Percentiles rank a stretch among this genome's conserved stretches.
Evolutionary conservation across 2,113 vertebrate species (phyloP).

Genomic region (Perognathus longimembris): DNA sequence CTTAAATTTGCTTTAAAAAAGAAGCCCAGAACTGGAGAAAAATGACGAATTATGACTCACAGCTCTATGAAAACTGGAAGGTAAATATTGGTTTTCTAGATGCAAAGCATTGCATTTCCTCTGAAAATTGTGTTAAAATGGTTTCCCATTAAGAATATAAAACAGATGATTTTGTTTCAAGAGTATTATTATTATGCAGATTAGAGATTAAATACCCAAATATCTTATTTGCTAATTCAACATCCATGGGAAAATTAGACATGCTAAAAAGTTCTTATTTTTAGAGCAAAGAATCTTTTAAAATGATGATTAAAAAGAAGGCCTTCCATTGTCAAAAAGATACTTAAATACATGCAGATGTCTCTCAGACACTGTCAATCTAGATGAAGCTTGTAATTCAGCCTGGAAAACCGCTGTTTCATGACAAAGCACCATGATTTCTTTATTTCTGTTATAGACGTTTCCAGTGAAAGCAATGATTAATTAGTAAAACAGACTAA

Average conservation of each 20-base stretch:
- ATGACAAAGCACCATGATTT: conserved; percentile 52
- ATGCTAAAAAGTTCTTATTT: conserved; percentile 59
- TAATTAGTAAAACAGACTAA: conserved; percentile 73
- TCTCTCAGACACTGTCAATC: conserved; percentile 48
- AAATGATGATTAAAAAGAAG: conserved; percentile 47
- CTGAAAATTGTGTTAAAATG: conserved; percentile 57
- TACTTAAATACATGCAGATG: conserved; percentile 50
- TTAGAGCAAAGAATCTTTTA: conserved; percentile 44
- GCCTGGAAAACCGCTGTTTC: background rate
- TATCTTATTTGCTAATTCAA: conserved; percentile 66
- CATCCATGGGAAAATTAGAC: conserved; percentile 63
- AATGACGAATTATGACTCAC: conserved; percentile 62
- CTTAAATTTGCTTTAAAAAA: conserved; percentile 43
- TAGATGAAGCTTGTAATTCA: conserved; percentile 49
- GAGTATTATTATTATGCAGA: conserved; percentile 72
- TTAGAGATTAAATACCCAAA: conserved; percentile 62
- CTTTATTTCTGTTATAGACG: conserved; percentile 43
- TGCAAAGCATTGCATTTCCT: conserved; percentile 52
- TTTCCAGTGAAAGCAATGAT: conserved; percentile 47
- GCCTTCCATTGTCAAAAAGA: conserved; percentile 49
- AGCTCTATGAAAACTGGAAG: conserved; percentile 48
- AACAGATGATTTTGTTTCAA: conserved; percentile 73
- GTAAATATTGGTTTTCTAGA: conserved; percentile 71
- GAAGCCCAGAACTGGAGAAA: conserved; percentile 32
- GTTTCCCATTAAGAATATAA: conserved; percentile 57